These are phyloP conservation scores for Drosophila peninsularis DNA, from an alignment of 2,888 invertebrate genomes.

Conservation along the genomic window DNA sequence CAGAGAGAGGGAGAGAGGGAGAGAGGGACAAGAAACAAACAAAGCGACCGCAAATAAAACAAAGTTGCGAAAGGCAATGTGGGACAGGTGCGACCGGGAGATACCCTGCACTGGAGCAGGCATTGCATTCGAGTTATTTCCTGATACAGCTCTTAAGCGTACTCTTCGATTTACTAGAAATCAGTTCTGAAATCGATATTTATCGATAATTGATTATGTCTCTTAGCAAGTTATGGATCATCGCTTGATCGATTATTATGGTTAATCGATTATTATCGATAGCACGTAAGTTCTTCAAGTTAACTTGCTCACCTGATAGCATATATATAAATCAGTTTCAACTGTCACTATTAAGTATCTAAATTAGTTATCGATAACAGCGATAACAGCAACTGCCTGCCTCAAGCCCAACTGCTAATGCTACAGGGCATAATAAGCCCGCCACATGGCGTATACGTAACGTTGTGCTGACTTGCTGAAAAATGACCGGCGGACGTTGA, in stretches of 20 bases:
- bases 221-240: background rate
- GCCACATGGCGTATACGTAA: constrained; percentile 64
- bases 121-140: background rate
- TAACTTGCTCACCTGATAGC: too few species aligned
- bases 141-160: background rate
- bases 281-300: too few species aligned
- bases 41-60: constrained; percentile 68
- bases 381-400: background rate
- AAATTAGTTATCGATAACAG: background rate
- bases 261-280: too few species aligned
- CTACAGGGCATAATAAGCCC: constrained; percentile 34
- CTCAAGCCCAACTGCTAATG: background rate
- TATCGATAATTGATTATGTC: background rate
- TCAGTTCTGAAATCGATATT: constrained; percentile 3
- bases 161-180: too few species aligned
- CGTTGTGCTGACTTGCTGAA: constrained; percentile 63
- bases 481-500: constrained; percentile 65
- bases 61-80: background rate
- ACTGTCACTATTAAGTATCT: background rate
- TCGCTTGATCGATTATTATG: too few species aligned
- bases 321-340: background rate
- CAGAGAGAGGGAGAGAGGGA: background rate
- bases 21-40: constrained; percentile 23
- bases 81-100: background rate
- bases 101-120: background rate